A percentile compares a stretch with the other conserved stretches of the same genome.
Evolutionary conservation across 1,140 invertebrate genomes (phyloP).

Genomic region (Solenopsis fugax): DNA sequence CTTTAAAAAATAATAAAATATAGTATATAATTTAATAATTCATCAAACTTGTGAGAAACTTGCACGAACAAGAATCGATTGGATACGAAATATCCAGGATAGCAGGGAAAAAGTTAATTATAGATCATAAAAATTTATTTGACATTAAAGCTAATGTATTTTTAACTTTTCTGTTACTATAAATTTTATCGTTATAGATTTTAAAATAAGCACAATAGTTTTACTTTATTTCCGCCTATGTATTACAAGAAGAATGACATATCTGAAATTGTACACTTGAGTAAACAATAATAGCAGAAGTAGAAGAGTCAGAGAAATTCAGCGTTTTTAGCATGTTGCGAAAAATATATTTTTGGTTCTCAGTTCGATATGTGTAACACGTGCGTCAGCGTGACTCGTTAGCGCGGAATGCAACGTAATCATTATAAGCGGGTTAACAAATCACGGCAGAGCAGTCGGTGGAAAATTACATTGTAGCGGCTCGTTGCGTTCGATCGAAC

Average conservation of each 20-base stretch:
- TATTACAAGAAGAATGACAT: background rate
- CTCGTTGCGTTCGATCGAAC: slow-evolving; percentile 74
- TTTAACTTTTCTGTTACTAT: background rate
- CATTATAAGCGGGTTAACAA: slow-evolving; percentile 75
- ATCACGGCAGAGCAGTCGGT: slow-evolving; percentile 69
- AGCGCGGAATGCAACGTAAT: slow-evolving; percentile 66
- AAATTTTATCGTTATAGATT: background rate
- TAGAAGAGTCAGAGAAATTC: background rate
- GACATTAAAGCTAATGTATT: background rate
- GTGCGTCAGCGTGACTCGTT: slow-evolving; percentile 36
- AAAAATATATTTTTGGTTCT: slow-evolving; percentile 5
- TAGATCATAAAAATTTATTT: background rate
- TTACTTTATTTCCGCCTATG: background rate
- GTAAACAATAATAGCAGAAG: background rate
- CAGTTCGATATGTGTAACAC: slow-evolving; percentile 16
- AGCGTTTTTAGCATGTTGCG: background rate
- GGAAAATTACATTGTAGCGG: slow-evolving; percentile 72
- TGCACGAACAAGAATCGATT: too few relatives aligned
- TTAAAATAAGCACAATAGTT: background rate
- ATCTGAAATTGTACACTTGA: background rate
- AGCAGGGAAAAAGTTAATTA: too few relatives aligned
- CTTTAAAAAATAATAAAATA: too few relatives aligned
- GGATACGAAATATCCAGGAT: too few relatives aligned
- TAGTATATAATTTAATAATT: too few relatives aligned
- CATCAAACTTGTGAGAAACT: too few relatives aligned